phyloP scores from a whole-genome alignment of 2,888 invertebrate genomes.

The Luffia ferchaultella region DNA sequence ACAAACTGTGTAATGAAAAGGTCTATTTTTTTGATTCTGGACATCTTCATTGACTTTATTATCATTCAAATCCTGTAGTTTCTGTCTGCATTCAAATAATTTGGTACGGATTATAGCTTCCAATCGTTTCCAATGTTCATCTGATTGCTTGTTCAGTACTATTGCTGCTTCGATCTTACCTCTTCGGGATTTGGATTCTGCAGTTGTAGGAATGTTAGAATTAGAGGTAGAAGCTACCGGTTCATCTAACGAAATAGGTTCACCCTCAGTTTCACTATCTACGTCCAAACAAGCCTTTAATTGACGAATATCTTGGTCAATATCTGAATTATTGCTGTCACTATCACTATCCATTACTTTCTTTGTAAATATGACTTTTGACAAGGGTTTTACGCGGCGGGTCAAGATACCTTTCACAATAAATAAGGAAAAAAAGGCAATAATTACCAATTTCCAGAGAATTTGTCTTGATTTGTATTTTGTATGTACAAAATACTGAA shows the following conservation, averaged over 20 bases:
- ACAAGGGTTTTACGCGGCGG: too few species aligned
- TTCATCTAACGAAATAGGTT: neutral
- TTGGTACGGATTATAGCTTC: slow-evolving; percentile 31
- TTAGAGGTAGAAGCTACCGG: neutral
- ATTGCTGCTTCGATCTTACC: slow-evolving; percentile 19
- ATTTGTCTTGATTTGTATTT: too few species aligned
- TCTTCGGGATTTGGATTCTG: neutral
- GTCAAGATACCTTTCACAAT: too few species aligned
- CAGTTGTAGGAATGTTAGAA: neutral
- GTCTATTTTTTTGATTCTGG: slow-evolving; percentile 6
- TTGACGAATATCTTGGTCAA: neutral
- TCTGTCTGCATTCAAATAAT: slow-evolving; percentile 36
- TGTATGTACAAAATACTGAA: too few species aligned
- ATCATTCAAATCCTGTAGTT: slow-evolving; percentile 23
- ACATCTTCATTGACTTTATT: slow-evolving; percentile 16
- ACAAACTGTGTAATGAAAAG: slow-evolving; percentile 37
- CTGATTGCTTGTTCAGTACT: slow-evolving; percentile 39
- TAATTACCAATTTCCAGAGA: too few species aligned
- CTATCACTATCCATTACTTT: neutral
- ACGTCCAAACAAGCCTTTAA: neutral
- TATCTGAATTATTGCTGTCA: neutral
- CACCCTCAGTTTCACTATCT: neutral
- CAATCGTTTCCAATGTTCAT: slow-evolving; percentile 32
- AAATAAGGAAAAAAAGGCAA: too few species aligned
- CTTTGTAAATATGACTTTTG: neutral